A percentile compares a stretch with the other conserved stretches of the same genome.
Evolutionary conservation across 1,140 invertebrate genomes (phyloP).

Genomic region (Brachionus asplanchnoidis): DNA sequence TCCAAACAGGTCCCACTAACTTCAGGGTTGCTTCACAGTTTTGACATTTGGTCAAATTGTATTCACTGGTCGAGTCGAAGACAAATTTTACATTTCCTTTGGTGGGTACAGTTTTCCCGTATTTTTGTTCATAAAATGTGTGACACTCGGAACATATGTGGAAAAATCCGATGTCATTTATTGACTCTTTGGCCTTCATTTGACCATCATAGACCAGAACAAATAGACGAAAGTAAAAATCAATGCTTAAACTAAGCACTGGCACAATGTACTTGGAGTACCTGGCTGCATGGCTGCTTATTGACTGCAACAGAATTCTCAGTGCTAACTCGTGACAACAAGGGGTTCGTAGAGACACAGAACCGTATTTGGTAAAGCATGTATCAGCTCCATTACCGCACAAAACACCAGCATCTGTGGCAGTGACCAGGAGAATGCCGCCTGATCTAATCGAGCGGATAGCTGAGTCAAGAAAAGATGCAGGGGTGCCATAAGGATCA

Average conservation of each 20-base stretch:
- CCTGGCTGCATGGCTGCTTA: constrained; percentile 82
- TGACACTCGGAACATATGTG: constrained; percentile 85
- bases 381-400: constrained; percentile 88
- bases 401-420: constrained; percentile 93
- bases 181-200: constrained; percentile 71
- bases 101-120: constrained; percentile 62
- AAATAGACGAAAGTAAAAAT: constrained; percentile 95
- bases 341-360: constrained; percentile 75
- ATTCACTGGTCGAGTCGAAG: constrained; percentile 11
- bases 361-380: constrained; percentile 88
- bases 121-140: constrained; percentile 68
- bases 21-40: constrained; percentile 47
- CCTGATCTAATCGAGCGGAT: constrained; percentile 46
- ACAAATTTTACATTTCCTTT: constrained; percentile 48
- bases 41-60: constrained; percentile 45
- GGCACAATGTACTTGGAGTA: constrained; percentile 89
- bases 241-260: constrained; percentile 80
- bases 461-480: constrained; percentile 70
- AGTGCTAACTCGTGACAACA: constrained; percentile 90
- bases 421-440: constrained; percentile 78
- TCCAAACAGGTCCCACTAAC: constrained; percentile 90
- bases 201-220: constrained; percentile 75
- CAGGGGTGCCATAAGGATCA: constrained; percentile 94
- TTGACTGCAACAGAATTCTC: constrained; percentile 80
- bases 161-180: constrained; percentile 62